phyloP scores from a whole-genome alignment of 2,888 invertebrate species.

The Chrysolina haemoptera region DNA sequence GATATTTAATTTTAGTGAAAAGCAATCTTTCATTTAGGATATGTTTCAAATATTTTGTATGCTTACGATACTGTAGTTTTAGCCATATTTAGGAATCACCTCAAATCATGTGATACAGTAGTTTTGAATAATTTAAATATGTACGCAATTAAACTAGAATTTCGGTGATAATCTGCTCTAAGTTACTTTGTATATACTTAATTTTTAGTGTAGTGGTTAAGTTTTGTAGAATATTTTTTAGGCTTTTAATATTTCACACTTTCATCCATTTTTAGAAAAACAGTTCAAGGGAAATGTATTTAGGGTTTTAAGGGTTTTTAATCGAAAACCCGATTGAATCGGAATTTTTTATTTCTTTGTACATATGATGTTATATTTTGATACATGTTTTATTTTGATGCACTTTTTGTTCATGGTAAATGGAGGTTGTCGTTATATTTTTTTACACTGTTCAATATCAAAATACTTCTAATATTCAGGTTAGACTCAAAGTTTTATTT shows the following conservation, averaged over 20 bases:
- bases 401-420: background rate
- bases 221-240: conserved; percentile 12
- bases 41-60: conserved; percentile 17
- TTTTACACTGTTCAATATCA: no score
- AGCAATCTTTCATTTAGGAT: conserved; percentile 11
- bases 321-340: conserved; percentile 1
- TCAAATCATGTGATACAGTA: conserved; percentile 1
- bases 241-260: conserved; percentile 17
- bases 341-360: conserved; percentile 3
- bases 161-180: conserved; percentile 5
- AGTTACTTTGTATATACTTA: conserved; percentile 20
- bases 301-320: background rate
- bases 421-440: no score
- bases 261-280: conserved; percentile 18
- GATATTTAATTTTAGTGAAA: background rate
- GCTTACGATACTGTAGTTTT: background rate
- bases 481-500: no score
- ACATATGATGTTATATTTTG: background rate
- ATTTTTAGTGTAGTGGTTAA: conserved; percentile 21
- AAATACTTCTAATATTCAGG: no score
- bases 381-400: background rate
- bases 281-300: background rate
- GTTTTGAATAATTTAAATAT: conserved; percentile 7
- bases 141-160: conserved; percentile 2
- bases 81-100: background rate